Conservation (phyloP, 2,888 invertebrate genomes). For the Chrysina gloriosa region DNA sequence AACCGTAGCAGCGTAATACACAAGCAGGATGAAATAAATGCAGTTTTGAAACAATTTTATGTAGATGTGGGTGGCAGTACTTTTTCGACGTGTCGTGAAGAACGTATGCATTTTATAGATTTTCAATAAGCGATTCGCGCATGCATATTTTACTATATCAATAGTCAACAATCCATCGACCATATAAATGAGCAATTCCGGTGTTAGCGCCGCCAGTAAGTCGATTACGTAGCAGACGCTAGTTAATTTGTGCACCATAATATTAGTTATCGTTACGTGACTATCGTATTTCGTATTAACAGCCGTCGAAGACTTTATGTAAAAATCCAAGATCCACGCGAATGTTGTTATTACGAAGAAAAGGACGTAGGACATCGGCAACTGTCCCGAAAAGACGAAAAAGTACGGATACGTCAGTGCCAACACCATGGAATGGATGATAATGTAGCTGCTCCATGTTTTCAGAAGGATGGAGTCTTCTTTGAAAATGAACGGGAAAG, state of each 20-base stretch:
- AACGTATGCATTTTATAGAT: conserved; percentile 46
- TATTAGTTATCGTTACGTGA: conserved; percentile 42
- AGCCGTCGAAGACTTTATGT: conserved; percentile 50
- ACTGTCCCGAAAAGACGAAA: conserved; percentile 35
- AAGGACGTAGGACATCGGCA: not conserved
- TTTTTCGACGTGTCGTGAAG: conserved; percentile 12
- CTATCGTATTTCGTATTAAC: conserved; percentile 46
- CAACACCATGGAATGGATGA: conserved; percentile 34
- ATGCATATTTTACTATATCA: conserved; percentile 35
- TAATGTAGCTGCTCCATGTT: conserved; percentile 48
- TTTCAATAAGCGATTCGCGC: conserved; percentile 47
- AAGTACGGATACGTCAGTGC: conserved; percentile 47
- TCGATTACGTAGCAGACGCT: conserved; percentile 45
- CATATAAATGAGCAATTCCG: conserved; percentile 44
- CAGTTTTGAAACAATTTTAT: conserved; percentile 29
- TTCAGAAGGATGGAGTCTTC: conserved; percentile 49
- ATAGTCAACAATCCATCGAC: conserved; percentile 34
- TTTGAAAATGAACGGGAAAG: conserved; percentile 51
- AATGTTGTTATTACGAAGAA: conserved; percentile 37
- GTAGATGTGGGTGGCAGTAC: conserved; percentile 6
- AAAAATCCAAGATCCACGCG: conserved; percentile 50
- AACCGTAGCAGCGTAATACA: conserved; percentile 36
- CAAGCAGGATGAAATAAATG: conserved; percentile 21
- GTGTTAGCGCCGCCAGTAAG: conserved; percentile 46
- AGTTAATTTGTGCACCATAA: conserved; percentile 36